Evolutionary conservation across 2,888 invertebrate genomes (phyloP), one percentile per base, ranked within the genome.

Genomic region (Gastrophysa polygoni): DNA sequence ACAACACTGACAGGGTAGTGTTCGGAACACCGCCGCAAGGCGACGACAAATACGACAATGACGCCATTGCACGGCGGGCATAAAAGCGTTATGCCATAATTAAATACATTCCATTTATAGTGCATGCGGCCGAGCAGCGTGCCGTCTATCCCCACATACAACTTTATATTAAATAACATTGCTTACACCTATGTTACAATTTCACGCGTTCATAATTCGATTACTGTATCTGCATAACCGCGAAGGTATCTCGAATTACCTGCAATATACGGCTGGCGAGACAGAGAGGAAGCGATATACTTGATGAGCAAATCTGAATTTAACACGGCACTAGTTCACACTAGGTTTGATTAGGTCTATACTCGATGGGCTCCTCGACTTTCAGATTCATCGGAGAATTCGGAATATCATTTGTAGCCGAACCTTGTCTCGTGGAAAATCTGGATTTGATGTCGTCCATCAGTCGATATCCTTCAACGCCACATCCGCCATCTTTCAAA

Each of bases 101-200:
- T 79, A 81, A 81, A 81, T 80, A 80, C 80, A 78, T 78, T 80
- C 79, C 74, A 80, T 79, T 78, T 79, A 77, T 77, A 78, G 73
- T 78, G 75, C 75, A 75, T 80, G 80, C 77, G 79, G 78, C 73
- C 68, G 71, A 71, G 75, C 75, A 58, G 67, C 67, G 67, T 64
- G 65, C 63, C 63, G 54, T 61, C 56, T 57, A 57, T 63, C 29
- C 68, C 73, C 75, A 68, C 75, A 75, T 73, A 73, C 72, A 71
- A 72, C 71, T 72, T 74, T 70, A 71, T 75, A 77, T 77, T 78
- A 78, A 78, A 79, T 75, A 73, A 76, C 75, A 69, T 72, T 75
- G 75, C 75, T 76, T 75, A 74, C 75, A 79, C 77, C 79, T 79
- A 79, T 76, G 79, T 79, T 78, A 78, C 78, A 78, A 77, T 78